Evolutionary conservation across 2,797 vertebrate species (phyloP).

Genomic region (Bucorvus abyssinicus): DNA sequence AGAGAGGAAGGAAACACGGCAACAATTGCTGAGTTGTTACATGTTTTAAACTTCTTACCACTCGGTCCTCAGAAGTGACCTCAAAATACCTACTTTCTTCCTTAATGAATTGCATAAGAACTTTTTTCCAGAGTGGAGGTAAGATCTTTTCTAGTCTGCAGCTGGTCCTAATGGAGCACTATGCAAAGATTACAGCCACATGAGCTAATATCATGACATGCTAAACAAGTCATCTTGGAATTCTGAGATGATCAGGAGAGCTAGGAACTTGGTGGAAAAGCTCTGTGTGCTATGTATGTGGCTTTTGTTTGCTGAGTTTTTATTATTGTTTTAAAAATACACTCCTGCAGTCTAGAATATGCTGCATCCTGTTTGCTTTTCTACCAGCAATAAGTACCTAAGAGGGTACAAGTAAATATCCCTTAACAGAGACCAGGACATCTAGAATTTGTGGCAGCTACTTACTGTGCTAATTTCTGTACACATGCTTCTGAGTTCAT

Average conservation of each 20-base stretch:
- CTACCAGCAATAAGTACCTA: neutral
- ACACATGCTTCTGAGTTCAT: neutral
- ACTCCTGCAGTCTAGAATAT: neutral
- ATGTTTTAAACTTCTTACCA: neutral
- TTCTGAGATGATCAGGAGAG: neutral
- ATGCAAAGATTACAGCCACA: fast-evolving
- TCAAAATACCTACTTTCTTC: neutral
- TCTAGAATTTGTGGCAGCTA: neutral
- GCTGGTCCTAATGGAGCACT: neutral
- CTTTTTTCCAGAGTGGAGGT: neutral
- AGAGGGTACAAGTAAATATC: neutral
- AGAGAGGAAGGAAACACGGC: neutral
- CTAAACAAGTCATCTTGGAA: neutral
- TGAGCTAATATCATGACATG: neutral
- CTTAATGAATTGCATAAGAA: neutral
- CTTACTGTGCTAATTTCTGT: neutral
- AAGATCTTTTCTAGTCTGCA: neutral
- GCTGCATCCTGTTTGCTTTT: neutral
- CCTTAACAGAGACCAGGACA: neutral
- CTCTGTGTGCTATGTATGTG: neutral
- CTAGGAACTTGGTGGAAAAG: neutral
- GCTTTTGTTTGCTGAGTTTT: neutral
- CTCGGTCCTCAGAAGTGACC: neutral
- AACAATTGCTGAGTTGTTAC: neutral
- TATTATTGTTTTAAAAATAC: neutral